Conservation (phyloP, 2,888 invertebrate genomes). For the Leucophenga maculata region DNA sequence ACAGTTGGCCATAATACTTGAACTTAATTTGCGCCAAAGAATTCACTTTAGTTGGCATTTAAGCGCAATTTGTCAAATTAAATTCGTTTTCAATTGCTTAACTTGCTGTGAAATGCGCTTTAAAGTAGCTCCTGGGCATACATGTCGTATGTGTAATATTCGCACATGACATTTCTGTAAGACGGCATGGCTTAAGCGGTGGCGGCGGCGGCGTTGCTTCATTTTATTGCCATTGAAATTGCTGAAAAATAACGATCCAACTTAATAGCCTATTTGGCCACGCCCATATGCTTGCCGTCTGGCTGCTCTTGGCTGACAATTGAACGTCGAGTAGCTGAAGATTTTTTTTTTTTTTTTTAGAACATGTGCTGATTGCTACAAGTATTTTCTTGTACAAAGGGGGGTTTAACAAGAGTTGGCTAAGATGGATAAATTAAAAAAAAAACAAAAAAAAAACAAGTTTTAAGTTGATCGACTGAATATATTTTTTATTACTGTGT, state of each 20-base stretch:
- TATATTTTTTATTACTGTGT: too few relatives aligned
- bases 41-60: neutral
- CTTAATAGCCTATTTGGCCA: constrained; percentile 42
- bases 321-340: too few relatives aligned
- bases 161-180: neutral
- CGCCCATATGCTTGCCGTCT: neutral
- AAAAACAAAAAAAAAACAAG: too few relatives aligned
- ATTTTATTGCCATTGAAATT: constrained; percentile 43
- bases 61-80: neutral
- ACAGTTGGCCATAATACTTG: neutral
- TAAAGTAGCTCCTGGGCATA: neutral
- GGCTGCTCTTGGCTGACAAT: too few relatives aligned
- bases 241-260: constrained; percentile 33
- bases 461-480: too few relatives aligned
- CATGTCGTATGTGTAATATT: constrained; percentile 18
- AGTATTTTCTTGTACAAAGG: too few relatives aligned
- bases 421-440: too few relatives aligned
- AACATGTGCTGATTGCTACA: constrained; percentile 13
- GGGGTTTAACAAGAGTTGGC: too few relatives aligned
- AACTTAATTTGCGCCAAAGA: neutral
- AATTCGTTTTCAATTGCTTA: constrained; percentile 2
- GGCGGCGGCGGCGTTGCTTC: neutral
- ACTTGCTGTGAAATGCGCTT: neutral
- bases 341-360: constrained; percentile 1
- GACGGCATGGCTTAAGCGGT: too few relatives aligned